Evolutionary conservation across 2,113 vertebrate genomes (phyloP), one percentile per base, ranked within the genome.

Genomic region (Eubucco bourcierii): DNA sequence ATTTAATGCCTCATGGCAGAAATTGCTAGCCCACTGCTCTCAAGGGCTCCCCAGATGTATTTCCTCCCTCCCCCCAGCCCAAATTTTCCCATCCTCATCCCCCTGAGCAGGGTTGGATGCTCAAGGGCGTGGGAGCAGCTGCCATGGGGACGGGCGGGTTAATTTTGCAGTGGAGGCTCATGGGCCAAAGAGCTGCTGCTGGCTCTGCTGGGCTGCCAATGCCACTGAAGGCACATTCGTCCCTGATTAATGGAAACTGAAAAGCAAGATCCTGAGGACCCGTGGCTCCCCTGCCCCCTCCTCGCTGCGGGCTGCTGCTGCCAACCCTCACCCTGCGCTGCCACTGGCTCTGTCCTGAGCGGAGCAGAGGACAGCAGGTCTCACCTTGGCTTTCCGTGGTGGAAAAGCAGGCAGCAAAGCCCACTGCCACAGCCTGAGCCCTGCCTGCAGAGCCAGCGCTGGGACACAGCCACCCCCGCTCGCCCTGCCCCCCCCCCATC

Each of bases 181-280:
- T 28, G 64, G 76, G 56, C 73, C 60, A 28, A 68, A 77, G 59
- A 21, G 4, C 46, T 80, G 65, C 76, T 89, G 78, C 47, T 0
- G 0, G 47, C 66, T 83, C 59, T 76, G 33, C 89, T n/a, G 67
- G 68, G 75, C 91, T 91, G 44, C 7, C 4, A 82, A 71, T 75
- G 72, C 60, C 68, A 83, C 84, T 12, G 2, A 76, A 61, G 88
- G 87, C 87, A 79, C 5, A 4, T 21, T 71, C 58, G 29, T 29
- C 29, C 72, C 72, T 83, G 95, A 76, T 74, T 85, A 79, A 95
- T 90, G 70, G 44, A 63, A 89, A 84, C 47, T 29, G 89, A 94
- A 91, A 89, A 90, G 75, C 78, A 73, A 63, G 47, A 89, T 86
- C 67, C 84, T 2, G 11, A 66, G 80, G 86, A 70, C 47, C 34